Base-by-base conservation (phyloP, 2,797 vertebrate genomes). In the Macrochelys suwanniensis region DNA sequence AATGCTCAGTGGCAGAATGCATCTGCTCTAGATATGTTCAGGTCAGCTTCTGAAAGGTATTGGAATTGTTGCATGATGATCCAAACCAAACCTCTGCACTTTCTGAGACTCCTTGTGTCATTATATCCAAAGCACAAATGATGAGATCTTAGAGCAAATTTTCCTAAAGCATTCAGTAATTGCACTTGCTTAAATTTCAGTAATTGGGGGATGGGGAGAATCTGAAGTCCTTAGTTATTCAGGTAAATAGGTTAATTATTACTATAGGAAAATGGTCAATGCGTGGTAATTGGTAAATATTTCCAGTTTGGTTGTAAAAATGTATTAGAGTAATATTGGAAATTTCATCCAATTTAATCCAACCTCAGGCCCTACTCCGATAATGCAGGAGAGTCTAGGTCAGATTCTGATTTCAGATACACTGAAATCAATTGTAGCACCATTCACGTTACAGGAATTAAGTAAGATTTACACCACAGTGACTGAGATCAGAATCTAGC, bases 331-430 rank as follows among this genome's bases (percentile, higher is more conserved):
- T 54, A 93, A 94, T 95, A 90, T 80, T 94, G 95, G 78, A 47
- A 96, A 95, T 97, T 97, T 95, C 93, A 88, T 85, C 76, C 88
- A 31, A 82, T 91, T 93, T 95, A 91, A 90, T 93, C 31, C 96
- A 92, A 95, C 93, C 97, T 89, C 95, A 91, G 96, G 92, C 80
- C 90, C 95, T 96, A 82, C 97, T 95, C 91, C 90, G 95, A 97
- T 95, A 84, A 78, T 80, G 59, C 91, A 92, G 61, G 78, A 89
- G 93, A 95, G 93, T 97, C 91, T 95, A 87, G 91, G 80, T 80
- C 91, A 28, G 45, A 47, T 47, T 77, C 45, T 77, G 45, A 77
- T 77, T 45, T 77, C 25, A 49, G 42, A 28, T 77, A 77, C 45
- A 77, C 13, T 77, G 45, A 26, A 90, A 76, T 88, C 94, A 84